A percentile compares a stretch with the other conserved stretches of the same genome.
These are phyloP conservation scores for Pipistrellus nathusii DNA, from an alignment of 2,797 vertebrate species.

Conservation along the genomic window DNA sequence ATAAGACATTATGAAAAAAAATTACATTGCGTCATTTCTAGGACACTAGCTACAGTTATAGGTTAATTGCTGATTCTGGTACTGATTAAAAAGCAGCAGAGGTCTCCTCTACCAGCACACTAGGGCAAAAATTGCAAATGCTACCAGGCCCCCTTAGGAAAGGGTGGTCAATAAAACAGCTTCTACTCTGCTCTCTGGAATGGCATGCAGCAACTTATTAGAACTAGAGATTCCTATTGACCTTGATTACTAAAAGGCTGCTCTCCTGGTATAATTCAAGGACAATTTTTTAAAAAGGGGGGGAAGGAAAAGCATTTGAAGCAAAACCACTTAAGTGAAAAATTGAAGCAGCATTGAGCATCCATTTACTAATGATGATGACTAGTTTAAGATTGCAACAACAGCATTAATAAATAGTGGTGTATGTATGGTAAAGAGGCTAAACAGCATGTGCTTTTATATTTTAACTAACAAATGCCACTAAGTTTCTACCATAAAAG, in stretches of 20 bases:
- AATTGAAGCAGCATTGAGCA: neutral
- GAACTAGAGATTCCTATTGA: neutral
- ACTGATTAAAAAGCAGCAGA: constrained; percentile 67
- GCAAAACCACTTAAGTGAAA: neutral
- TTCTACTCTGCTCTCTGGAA: neutral
- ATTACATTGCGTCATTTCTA: constrained; percentile 64
- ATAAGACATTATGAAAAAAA: constrained; percentile 67
- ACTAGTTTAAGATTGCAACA: neutral
- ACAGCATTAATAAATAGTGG: neutral
- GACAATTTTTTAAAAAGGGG: neutral
- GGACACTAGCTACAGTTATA: constrained; percentile 64
- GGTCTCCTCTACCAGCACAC: constrained; percentile 34
- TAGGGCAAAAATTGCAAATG: constrained; percentile 46
- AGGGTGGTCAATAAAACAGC: constrained; percentile 58
- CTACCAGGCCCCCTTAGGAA: constrained; percentile 31
- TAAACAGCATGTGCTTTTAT: neutral
- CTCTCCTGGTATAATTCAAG: neutral
- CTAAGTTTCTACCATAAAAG: neutral
- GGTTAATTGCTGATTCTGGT: constrained; percentile 73
- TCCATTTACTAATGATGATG: neutral
- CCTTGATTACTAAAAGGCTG: constrained; percentile 8
- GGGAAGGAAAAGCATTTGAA: neutral
- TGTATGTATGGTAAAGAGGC: neutral
- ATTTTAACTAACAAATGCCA: neutral
- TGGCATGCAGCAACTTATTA: neutral